Evolutionary conservation across 2,888 invertebrate species (phyloP), one percentile per base, ranked within the genome.

Genomic region (Thecophora atra): DNA sequence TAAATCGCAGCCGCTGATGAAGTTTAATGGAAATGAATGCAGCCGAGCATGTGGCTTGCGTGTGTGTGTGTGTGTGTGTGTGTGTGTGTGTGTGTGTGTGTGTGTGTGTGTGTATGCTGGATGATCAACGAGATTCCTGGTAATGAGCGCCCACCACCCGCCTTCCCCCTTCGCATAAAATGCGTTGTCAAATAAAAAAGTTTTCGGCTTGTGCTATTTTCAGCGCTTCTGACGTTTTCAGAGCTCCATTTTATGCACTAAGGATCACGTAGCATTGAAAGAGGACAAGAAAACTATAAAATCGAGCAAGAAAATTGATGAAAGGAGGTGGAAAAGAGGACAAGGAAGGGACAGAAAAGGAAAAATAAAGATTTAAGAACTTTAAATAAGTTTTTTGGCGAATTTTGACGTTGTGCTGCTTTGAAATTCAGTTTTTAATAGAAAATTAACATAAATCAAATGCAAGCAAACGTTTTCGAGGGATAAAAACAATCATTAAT

Each of bases 111-210:
- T 37, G 11, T 6, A 37, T 37, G 37, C 19, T 54, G 26, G 24
- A 58, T 62, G 47, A 47, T 70, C 37, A 24, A 65, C 21, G 26
- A 56, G 60, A 68, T 69, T 64, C 64, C 62, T 70, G 65, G 17
- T 51, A 62, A 68, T 75, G 71, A 64, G 72, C 64, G 42, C 65
- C 44, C 69, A 63, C 42, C 44, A 42, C 17, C 64, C 42, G 42
- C 64, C 37, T 11, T 11, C 37, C 1, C 37, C 37, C 37, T 1
- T n/a, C 62, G 17, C 11, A 15, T 17, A 15, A 26, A 15, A 62
- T 30, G 37, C 62, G 17, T 37, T 37, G 30, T 62, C 37, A 62
- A 37, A 19, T n/a, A 19, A 13, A 24, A 37, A 37, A 37, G 37
- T 37, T 37, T 37, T 37, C 11, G 37, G 11, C 37, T 37, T 37